Percentiles rank a stretch among this genome's conserved stretches.
Evolutionary conservation across 2,113 vertebrate species (phyloP).

Genomic region (Catharus fuscescens): DNA sequence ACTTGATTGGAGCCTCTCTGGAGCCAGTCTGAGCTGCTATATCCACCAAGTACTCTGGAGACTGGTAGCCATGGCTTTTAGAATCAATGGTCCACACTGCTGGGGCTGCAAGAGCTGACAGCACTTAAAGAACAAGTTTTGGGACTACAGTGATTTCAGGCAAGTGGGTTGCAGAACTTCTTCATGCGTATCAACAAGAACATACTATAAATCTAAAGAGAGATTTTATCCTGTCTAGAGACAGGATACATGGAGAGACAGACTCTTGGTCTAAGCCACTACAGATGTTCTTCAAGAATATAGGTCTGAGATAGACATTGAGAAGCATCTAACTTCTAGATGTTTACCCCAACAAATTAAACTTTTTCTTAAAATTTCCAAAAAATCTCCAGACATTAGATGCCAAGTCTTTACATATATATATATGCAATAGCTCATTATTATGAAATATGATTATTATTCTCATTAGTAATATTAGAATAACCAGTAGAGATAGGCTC

Average conservation of each 20-base stretch:
- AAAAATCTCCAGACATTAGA: not conserved
- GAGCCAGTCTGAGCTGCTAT: not conserved
- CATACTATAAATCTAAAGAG: not conserved
- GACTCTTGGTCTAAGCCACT: not conserved
- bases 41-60: not conserved
- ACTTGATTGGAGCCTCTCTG: not conserved
- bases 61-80: not conserved
- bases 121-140: not conserved
- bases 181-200: not conserved
- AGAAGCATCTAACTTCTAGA: not conserved
- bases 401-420: not conserved
- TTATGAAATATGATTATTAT: not conserved
- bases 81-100: not conserved
- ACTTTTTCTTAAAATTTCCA: not conserved
- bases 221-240: not conserved
- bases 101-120: not conserved
- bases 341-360: not conserved
- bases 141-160: not conserved
- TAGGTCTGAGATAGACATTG: not conserved
- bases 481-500: not conserved
- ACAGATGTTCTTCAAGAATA: not conserved
- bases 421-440: not conserved
- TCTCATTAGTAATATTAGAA: not conserved
- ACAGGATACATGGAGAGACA: fast-evolving
- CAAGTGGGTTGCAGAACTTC: not conserved